Evolutionary conservation across 2,797 vertebrate species (phyloP).

Genomic region (Notolabrus celidotus): DNA sequence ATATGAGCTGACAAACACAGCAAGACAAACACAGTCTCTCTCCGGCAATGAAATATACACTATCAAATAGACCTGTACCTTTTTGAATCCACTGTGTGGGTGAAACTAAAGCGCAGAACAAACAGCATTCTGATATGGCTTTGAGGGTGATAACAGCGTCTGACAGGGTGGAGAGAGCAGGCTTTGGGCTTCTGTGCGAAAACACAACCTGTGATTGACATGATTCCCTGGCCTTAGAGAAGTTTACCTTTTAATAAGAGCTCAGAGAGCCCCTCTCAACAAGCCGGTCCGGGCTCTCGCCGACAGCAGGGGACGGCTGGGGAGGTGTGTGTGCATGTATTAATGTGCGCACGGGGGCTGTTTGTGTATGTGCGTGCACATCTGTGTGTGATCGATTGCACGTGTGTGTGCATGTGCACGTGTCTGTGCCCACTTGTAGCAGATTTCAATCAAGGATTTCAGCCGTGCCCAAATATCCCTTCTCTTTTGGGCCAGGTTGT

Average conservation of each 20-base stretch:
- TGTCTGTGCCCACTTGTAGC: conserved; percentile 76
- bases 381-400: conserved; percentile 19
- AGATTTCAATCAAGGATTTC: conserved; percentile 86
- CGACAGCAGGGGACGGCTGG: conserved; percentile 60
- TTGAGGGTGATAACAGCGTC: conserved; percentile 93
- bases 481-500: conserved; percentile 82
- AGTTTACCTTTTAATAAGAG: conserved; percentile 91
- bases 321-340: conserved; percentile 49
- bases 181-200: conserved; percentile 81
- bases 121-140: conserved; percentile 92
- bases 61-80: conserved; percentile 89
- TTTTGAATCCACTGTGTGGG: conserved; percentile 91
- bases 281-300: conserved; percentile 62
- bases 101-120: conserved; percentile 95
- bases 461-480: conserved; percentile 80
- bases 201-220: conserved; percentile 86
- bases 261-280: conserved; percentile 78
- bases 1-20: conserved; percentile 86
- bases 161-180: conserved; percentile 85
- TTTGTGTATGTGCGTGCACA: conserved; percentile 2
- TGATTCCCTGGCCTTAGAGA: conserved; percentile 83
- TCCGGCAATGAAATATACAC: conserved; percentile 86
- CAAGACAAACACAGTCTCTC: conserved; percentile 89
- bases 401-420: conserved; percentile 1
- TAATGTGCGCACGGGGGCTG: conserved; percentile 25